A percentile compares a stretch with the other conserved stretches of the same genome.
Conservation (phyloP, 2,888 invertebrate species). For the Phalera bucephala region DNA sequence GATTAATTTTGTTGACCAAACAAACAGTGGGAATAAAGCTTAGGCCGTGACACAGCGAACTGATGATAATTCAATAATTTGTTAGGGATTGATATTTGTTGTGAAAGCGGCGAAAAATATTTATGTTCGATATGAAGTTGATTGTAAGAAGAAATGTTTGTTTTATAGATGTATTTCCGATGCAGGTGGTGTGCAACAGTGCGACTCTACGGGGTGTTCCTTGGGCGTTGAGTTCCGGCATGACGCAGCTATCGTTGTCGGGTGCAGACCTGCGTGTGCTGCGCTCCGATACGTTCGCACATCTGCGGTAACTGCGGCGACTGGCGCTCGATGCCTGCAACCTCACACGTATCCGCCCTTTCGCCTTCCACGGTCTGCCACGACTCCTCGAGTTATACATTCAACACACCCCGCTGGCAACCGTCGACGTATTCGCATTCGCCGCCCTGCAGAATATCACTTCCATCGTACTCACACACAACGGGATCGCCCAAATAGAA, state of each 20-base stretch:
- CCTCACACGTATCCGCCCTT: slow-evolving; percentile 90
- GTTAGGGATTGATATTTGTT: slow-evolving; percentile 33
- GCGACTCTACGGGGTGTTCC: slow-evolving; percentile 92
- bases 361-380: slow-evolving; percentile 92
- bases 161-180: background rate
- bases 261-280: slow-evolving; percentile 93
- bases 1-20: slow-evolving; percentile 71
- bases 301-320: slow-evolving; percentile 90
- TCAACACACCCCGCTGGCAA: slow-evolving; percentile 92
- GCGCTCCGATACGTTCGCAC: slow-evolving; percentile 91
- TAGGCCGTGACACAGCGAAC: slow-evolving; percentile 48
- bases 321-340: slow-evolving; percentile 94
- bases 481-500: slow-evolving; percentile 87
- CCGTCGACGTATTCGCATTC: slow-evolving; percentile 92
- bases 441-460: slow-evolving; percentile 92
- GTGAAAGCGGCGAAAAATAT: slow-evolving; percentile 21
- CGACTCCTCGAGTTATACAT: slow-evolving; percentile 91
- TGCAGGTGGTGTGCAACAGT: slow-evolving; percentile 94
- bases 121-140: slow-evolving; percentile 29
- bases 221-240: slow-evolving; percentile 88
- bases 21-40: slow-evolving; percentile 56
- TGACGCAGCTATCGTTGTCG: slow-evolving; percentile 93
- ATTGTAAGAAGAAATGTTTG: slow-evolving; percentile 17
- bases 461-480: slow-evolving; percentile 86
- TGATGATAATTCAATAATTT: too few relatives aligned